These are phyloP conservation scores for Phoenicopterus ruber DNA, from an alignment of 2,113 vertebrate genomes.

Conservation along the genomic window DNA sequence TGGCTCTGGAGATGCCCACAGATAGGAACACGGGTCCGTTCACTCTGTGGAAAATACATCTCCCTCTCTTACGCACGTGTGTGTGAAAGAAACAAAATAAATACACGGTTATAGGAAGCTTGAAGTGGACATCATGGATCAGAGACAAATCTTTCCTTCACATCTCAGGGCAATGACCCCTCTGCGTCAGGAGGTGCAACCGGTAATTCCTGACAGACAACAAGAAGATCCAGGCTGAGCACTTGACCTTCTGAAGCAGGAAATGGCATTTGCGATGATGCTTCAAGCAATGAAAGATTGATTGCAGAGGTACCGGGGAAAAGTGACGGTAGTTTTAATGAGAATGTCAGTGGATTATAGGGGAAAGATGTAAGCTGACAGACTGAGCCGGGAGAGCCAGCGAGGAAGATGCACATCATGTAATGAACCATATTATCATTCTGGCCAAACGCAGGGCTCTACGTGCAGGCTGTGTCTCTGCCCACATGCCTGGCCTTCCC, in stretches of 20 bases:
- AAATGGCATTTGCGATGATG: not conserved
- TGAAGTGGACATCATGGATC: not conserved
- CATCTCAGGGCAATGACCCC: not conserved
- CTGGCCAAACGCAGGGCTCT: not conserved
- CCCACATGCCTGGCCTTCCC: not conserved
- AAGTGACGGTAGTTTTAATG: constrained; percentile 14
- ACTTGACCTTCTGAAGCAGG: constrained; percentile 18
- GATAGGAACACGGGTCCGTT: not conserved
- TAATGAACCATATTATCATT: constrained; percentile 12
- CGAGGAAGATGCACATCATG: constrained; percentile 33
- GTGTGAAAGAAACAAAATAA: not conserved
- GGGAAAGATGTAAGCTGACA: not conserved
- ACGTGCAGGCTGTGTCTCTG: not conserved
- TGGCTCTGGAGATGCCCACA: not conserved
- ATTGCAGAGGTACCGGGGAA: not conserved
- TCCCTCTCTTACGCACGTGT: not conserved
- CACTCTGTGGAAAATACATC: not conserved
- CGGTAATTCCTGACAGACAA: not conserved
- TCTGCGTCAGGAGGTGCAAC: not conserved
- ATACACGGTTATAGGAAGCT: not conserved
- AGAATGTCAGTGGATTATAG: not conserved
- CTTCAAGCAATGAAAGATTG: not conserved
- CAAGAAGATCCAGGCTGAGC: not conserved
- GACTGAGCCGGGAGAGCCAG: not conserved
- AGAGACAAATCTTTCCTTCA: not conserved